Conservation (phyloP, 2,113 vertebrate species). For the Beaufortia kweichowensis region DNA sequence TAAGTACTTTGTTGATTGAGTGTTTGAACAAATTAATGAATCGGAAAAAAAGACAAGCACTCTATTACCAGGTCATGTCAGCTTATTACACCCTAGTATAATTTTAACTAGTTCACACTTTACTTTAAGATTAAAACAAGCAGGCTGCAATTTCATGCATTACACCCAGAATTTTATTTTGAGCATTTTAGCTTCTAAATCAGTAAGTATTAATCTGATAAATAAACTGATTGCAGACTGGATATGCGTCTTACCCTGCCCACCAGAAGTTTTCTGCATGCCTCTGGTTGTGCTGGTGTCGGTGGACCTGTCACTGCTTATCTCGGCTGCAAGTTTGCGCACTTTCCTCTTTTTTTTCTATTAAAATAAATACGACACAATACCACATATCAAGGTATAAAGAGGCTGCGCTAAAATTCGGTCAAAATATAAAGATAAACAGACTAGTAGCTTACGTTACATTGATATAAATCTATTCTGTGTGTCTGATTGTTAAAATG, state of each 20-base stretch:
- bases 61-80: not conserved
- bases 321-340: constrained; percentile 67
- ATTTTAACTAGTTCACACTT: not conserved
- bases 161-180: not conserved
- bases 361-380: not conserved
- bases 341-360: constrained; percentile 78
- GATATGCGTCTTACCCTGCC: constrained; percentile 57
- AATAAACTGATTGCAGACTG: not conserved
- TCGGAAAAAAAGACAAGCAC: not conserved
- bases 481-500: not conserved
- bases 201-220: too few relatives aligned
- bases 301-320: constrained; percentile 56
- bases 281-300: constrained; percentile 38
- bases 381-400: not conserved
- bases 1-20: not conserved
- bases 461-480: not conserved
- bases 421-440: not conserved
- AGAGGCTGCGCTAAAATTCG: not conserved
- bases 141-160: too few relatives aligned
- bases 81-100: not conserved
- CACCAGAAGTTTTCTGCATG: constrained; percentile 48
- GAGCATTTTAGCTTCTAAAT: too few relatives aligned
- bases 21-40: constrained; percentile 4
- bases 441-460: too few relatives aligned
- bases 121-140: not conserved